A percentile compares a stretch with the other conserved stretches of the same genome.
These are phyloP conservation scores for Eidolon dupreanum DNA, from an alignment of 2,797 vertebrate species.

Conservation along the genomic window DNA sequence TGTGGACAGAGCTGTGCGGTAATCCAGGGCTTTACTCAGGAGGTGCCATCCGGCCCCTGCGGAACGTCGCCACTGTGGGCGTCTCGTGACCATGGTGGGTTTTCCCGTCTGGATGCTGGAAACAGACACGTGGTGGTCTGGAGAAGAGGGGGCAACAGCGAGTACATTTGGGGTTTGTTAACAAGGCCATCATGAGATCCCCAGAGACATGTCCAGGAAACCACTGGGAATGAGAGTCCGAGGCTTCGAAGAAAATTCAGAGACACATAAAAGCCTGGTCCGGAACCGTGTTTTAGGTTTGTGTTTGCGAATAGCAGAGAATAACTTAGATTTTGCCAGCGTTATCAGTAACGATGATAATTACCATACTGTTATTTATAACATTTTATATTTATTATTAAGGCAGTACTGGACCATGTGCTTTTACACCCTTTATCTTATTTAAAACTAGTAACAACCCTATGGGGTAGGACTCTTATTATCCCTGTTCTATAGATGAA, in stretches of 20 bases:
- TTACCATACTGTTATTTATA: background rate
- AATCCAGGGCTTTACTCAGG: too few relatives aligned
- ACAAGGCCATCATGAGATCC: background rate
- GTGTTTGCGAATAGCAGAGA: background rate
- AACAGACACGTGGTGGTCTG: background rate
- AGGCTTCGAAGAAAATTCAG: background rate
- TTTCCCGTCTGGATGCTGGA: background rate
- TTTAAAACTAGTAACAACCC: background rate
- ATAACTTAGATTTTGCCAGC: background rate
- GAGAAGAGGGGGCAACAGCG: background rate
- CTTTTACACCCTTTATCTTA: background rate
- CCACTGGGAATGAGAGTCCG: background rate
- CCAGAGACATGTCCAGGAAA: too few relatives aligned
- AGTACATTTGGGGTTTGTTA: background rate
- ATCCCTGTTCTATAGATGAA: background rate
- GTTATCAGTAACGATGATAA: background rate
- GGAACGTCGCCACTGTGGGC: background rate
- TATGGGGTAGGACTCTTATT: background rate
- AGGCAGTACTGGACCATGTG: background rate
- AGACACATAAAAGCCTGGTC: background rate
- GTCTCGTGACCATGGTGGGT: rapidly evolving
- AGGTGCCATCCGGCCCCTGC: rapidly evolving
- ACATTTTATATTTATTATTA: too few relatives aligned
- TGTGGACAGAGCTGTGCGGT: background rate
- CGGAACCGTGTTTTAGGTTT: background rate